These are phyloP conservation scores for Centrocercus urophasianus DNA, from an alignment of 2,113 vertebrate species.

Conservation along the genomic window DNA sequence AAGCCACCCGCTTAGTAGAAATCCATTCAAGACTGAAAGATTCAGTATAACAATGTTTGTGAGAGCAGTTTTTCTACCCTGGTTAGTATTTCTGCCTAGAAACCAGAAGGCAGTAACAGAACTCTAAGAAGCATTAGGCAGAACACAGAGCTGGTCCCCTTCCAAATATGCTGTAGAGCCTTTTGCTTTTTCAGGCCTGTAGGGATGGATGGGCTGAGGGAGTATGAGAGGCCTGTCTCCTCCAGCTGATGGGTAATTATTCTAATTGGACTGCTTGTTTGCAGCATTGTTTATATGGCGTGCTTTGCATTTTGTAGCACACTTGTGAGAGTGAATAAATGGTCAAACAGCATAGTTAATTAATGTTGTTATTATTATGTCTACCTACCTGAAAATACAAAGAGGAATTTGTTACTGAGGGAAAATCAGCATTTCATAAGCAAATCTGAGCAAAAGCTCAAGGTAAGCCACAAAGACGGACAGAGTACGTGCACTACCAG, in stretches of 20 bases:
- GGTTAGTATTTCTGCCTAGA: slow-evolving; percentile 32
- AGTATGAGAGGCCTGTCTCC: background rate
- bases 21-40: background rate
- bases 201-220: background rate
- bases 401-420: background rate
- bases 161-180: slow-evolving; percentile 35
- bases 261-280: background rate
- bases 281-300: background rate
- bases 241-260: slow-evolving; percentile 16
- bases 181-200: slow-evolving; percentile 38
- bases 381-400: slow-evolving; percentile 26
- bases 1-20: background rate
- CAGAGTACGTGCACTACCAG: background rate
- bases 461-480: background rate
- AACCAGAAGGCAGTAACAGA: slow-evolving; percentile 44
- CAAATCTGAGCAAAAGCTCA: background rate
- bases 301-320: background rate
- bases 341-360: background rate
- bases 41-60: background rate
- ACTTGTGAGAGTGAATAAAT: background rate
- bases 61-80: slow-evolving; percentile 39
- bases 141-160: slow-evolving; percentile 32
- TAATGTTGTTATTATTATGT: background rate
- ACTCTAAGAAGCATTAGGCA: slow-evolving; percentile 4
- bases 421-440: background rate